phyloP scores from a whole-genome alignment of 2,888 invertebrate genomes.

The Proisotoma minuta region DNA sequence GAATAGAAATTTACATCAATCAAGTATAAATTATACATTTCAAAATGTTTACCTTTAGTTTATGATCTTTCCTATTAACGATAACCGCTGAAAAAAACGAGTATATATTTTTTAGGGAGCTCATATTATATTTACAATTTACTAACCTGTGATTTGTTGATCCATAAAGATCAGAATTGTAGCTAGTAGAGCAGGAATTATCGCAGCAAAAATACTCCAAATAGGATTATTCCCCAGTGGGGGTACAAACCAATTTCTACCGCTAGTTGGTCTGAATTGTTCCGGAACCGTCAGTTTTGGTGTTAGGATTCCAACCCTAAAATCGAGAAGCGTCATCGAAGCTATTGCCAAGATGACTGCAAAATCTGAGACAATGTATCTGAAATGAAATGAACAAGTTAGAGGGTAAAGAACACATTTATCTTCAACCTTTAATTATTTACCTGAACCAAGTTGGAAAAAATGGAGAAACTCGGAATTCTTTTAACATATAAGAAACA shows the following conservation, averaged over 20 bases:
- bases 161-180: constrained; percentile 61
- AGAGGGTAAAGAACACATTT: too few relatives aligned
- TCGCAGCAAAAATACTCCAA: constrained; percentile 54
- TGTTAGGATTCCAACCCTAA: constrained; percentile 51
- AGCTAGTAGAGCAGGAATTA: constrained; percentile 56
- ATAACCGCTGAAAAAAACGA: too few relatives aligned
- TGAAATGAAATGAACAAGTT: too few relatives aligned
- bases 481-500: constrained; percentile 49
- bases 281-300: constrained; percentile 51
- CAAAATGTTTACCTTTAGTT: constrained; percentile 54
- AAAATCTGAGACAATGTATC: constrained; percentile 54
- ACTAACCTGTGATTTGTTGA: constrained; percentile 63
- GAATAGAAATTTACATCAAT: background rate
- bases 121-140: too few relatives aligned
- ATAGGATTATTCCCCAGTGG: constrained; percentile 51
- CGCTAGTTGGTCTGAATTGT: constrained; percentile 47
- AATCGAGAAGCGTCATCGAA: constrained; percentile 52
- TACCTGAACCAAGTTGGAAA: constrained; percentile 52
- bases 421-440: too few relatives aligned
- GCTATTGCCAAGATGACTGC: constrained; percentile 54
- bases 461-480: constrained; percentile 48
- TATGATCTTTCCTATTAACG: constrained; percentile 60
- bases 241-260: constrained; percentile 31
- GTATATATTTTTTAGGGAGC: too few relatives aligned
- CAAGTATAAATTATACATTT: constrained; percentile 5